Base-by-base conservation (phyloP, 2,113 vertebrate species). In the Gymnogyps californianus region DNA sequence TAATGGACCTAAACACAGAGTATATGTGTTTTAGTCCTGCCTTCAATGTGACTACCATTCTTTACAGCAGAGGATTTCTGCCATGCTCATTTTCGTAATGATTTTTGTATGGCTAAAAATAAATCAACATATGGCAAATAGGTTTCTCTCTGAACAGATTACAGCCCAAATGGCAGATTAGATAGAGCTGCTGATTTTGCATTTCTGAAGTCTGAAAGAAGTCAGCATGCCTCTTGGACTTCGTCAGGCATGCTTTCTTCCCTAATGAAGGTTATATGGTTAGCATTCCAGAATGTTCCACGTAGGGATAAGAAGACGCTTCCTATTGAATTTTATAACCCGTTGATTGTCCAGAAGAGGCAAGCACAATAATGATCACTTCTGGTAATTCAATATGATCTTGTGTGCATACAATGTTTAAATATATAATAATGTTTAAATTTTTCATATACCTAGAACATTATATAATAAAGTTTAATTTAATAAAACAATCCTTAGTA, bases 1-100 rank as follows among this genome's bases (percentile, higher is more conserved):
- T 26, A 38, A 11, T 7, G 47, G 25, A 42, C 58, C 34, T 58
- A 36, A 38, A 13, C 55, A 6, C 24, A 4, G 19, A 11, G 34
- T 5, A 4, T 4, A 2, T 5, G 18, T 11, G 31, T 2, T 15
- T 64, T 38, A 34, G 25, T 10, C 34, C 62, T 57, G 72, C 61
- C 51, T 64, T 20, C n/a, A 32, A 0, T 1, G 8, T 7, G 17
- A 34, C 47, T 40, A 3, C 42, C 3, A 0, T n/a, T 77, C 59
- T 34, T 58, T 20, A 26, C 58, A 82, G 87, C 31, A 1, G 32
- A 8, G 76, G 8, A 26, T 66, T 89, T 49, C 76, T 87, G 67
- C 64, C 62, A 14, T 25, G 15, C 55, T 66, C 5, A 1, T 51
- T 42, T n/a, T 17, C 2, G 1, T 52, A 66, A 57, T 7, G 72